A percentile compares a stretch with the other conserved stretches of the same genome.
Evolutionary conservation across 2,113 vertebrate species (phyloP).

Genomic region (Delphinus delphis): DNA sequence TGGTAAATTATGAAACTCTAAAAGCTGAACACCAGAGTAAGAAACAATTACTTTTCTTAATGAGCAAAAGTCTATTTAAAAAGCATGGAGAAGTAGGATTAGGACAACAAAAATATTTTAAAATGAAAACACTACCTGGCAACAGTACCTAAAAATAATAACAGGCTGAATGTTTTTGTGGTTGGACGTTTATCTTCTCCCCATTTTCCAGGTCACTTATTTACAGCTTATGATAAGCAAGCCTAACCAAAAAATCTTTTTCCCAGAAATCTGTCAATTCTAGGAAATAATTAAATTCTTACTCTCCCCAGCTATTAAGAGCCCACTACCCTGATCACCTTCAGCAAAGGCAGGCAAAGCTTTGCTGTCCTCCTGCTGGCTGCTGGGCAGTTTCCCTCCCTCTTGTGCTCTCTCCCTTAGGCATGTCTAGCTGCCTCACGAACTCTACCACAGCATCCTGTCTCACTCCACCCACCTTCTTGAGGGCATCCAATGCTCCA

Average conservation of each 20-base stretch:
- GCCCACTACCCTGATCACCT: neutral
- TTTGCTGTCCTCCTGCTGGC: neutral
- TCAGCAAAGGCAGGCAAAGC: neutral
- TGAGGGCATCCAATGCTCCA: neutral
- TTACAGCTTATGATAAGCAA: neutral
- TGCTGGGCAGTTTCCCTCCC: neutral
- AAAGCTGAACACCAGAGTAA: neutral
- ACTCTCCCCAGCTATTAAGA: neutral
- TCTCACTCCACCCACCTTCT: neutral
- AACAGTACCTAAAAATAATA: constrained; percentile 7
- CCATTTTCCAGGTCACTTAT: neutral
- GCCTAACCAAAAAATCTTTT: neutral
- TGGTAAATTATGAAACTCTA: constrained; percentile 12
- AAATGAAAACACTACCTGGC: constrained; percentile 37
- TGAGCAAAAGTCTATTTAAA: constrained; percentile 36
- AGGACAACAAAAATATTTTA: constrained; percentile 19
- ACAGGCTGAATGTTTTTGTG: neutral
- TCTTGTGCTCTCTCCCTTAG: neutral
- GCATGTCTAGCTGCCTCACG: neutral
- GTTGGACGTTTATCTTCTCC: neutral
- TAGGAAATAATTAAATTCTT: constrained; percentile 6
- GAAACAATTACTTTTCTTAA: constrained; percentile 7
- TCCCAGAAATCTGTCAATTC: constrained; percentile 23
- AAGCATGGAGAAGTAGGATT: neutral
- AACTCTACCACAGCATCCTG: neutral